Conservation (phyloP, 2,888 invertebrate genomes). For the Sinodicranocentrus sp. region DNA sequence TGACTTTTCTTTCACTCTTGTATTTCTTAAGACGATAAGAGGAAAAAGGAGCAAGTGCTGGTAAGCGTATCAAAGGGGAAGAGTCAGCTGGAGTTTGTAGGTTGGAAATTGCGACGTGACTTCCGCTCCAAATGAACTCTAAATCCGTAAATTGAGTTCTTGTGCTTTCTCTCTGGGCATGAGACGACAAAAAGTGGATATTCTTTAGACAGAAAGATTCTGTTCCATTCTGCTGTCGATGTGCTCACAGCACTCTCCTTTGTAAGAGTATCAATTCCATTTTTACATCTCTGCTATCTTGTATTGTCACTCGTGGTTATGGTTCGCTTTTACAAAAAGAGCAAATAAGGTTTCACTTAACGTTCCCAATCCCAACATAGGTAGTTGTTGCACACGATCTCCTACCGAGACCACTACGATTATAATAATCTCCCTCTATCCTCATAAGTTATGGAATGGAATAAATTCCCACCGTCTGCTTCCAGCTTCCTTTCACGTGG, state of each 20-base stretch:
- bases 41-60: neutral
- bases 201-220: neutral
- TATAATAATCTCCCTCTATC: no score
- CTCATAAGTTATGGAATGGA: no score
- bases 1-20: neutral
- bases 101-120: slow-evolving; percentile 46
- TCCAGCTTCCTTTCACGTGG: no score
- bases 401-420: no score
- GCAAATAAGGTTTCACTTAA: no score
- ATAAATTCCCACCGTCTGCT: no score
- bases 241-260: no score
- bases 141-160: slow-evolving; percentile 49
- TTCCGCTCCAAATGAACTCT: slow-evolving; percentile 48
- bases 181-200: slow-evolving; percentile 12
- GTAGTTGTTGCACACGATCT: no score
- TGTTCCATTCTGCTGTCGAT: neutral
- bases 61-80: neutral
- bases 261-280: neutral
- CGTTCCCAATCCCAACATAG: no score
- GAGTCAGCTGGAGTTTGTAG: slow-evolving; percentile 15
- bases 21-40: neutral
- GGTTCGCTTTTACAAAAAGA: neutral
- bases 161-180: slow-evolving; percentile 33
- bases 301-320: neutral
- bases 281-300: neutral